Percentiles rank a stretch among this genome's conserved stretches.
phyloP scores from a whole-genome alignment of 1,140 invertebrate genomes.

The Drosophila nasuta region DNA sequence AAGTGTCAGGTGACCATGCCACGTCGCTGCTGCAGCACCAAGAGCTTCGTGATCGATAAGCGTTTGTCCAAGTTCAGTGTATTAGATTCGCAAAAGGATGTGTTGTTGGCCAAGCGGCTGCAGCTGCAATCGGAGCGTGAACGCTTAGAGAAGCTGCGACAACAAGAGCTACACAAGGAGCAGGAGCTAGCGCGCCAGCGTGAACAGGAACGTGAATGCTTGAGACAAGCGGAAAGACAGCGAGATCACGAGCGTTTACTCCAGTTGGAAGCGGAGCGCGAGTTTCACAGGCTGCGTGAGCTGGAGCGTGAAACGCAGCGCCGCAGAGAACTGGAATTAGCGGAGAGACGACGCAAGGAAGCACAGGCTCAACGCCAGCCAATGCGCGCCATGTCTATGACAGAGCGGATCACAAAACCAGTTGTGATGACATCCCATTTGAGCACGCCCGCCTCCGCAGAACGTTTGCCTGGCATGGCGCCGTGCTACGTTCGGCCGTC shows the following conservation, averaged over 20 bases:
- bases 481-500: constrained; percentile 32
- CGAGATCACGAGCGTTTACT: constrained; percentile 41
- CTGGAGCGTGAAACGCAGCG: constrained; percentile 34
- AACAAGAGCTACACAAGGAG: constrained; percentile 25
- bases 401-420: background rate
- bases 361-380: constrained; percentile 5
- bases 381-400: constrained; percentile 20
- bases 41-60: constrained; percentile 64
- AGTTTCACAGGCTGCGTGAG: constrained; percentile 29
- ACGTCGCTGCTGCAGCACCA: background rate
- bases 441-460: constrained; percentile 26
- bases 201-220: constrained; percentile 37
- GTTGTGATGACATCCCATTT: constrained; percentile 53
- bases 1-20: background rate
- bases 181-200: constrained; percentile 26
- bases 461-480: constrained; percentile 68
- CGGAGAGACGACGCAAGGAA: background rate
- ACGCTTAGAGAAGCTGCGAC: constrained; percentile 13
- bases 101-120: constrained; percentile 6
- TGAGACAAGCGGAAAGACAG: constrained; percentile 43
- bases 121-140: constrained; percentile 21
- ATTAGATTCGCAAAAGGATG: background rate
- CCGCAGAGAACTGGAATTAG: background rate
- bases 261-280: constrained; percentile 42
- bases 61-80: constrained; percentile 62